These are phyloP conservation scores for Misgurnus mizolepis DNA, from an alignment of 2,113 vertebrate species.

Conservation along the genomic window DNA sequence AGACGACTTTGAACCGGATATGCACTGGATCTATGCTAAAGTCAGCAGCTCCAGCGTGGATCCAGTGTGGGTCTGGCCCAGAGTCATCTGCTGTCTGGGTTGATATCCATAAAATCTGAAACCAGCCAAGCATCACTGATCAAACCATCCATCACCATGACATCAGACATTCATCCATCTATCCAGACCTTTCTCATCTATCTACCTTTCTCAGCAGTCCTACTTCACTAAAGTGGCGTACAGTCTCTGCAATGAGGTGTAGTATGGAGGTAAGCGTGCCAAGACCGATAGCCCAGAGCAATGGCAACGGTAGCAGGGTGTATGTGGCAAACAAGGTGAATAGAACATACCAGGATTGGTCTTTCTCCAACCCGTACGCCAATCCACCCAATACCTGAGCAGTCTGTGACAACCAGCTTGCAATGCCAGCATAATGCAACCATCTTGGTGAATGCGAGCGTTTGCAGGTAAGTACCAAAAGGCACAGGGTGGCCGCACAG, in stretches of 20 bases:
- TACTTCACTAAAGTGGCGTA: constrained; percentile 59
- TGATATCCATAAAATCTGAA: neutral
- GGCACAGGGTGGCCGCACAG: constrained; percentile 62
- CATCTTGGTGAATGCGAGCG: constrained; percentile 68
- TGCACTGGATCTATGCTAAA: too few species aligned
- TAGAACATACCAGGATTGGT: constrained; percentile 77
- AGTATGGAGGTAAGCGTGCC: constrained; percentile 70
- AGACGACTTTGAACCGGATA: too few species aligned
- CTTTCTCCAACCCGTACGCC: constrained; percentile 72
- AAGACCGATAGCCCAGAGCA: constrained; percentile 76
- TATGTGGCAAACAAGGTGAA: constrained; percentile 78
- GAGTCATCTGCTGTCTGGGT: too few species aligned
- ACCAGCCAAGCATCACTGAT: neutral
- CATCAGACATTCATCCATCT: neutral
- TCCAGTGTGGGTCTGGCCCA: too few species aligned
- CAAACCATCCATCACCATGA: neutral
- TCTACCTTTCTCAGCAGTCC: constrained; percentile 69
- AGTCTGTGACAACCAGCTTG: constrained; percentile 76
- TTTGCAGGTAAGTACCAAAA: constrained; percentile 69
- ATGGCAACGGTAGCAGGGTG: constrained; percentile 75
- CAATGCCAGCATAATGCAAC: constrained; percentile 72
- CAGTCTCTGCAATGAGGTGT: constrained; percentile 67
- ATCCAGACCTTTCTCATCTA: neutral
- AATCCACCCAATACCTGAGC: constrained; percentile 71
- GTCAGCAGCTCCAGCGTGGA: too few species aligned